Evolutionary conservation across 2,888 invertebrate species (phyloP).

Genomic region (Spodoptera littoralis): DNA sequence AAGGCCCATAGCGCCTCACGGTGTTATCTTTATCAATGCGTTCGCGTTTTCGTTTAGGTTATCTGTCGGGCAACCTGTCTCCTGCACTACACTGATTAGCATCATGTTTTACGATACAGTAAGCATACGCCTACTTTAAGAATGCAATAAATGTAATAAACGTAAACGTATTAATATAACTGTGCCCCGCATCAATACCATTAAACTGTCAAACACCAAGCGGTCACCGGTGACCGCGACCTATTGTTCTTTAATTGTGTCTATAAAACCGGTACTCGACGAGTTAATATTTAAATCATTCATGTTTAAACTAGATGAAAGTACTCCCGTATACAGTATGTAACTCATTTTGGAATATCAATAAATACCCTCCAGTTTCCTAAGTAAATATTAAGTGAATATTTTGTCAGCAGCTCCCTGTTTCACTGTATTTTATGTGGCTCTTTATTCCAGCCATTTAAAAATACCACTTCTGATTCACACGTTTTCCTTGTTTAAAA

Average conservation of each 20-base stretch:
- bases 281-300: too few relatives aligned
- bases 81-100: slow-evolving; percentile 66
- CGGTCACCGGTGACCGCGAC: too few relatives aligned
- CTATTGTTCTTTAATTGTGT: too few relatives aligned
- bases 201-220: too few relatives aligned
- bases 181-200: too few relatives aligned
- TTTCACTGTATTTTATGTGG: slow-evolving; percentile 31
- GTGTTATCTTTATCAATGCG: slow-evolving; percentile 78
- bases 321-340: background rate
- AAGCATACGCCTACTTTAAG: slow-evolving; percentile 4
- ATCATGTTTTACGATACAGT: slow-evolving; percentile 26
- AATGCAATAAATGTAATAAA: background rate
- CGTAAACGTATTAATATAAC: too few relatives aligned
- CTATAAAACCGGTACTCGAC: too few relatives aligned
- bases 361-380: slow-evolving; percentile 11
- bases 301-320: background rate
- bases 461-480: slow-evolving; percentile 55
- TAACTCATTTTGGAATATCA: background rate
- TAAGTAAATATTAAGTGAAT: slow-evolving; percentile 15
- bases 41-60: slow-evolving; percentile 85
- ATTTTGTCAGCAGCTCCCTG: slow-evolving; percentile 27
- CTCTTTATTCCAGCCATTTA: slow-evolving; percentile 42
- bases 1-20: slow-evolving; percentile 69
- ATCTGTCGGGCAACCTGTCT: slow-evolving; percentile 85
- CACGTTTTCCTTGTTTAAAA: slow-evolving; percentile 56